Evolutionary conservation across 2,797 vertebrate genomes (phyloP), one percentile per base, ranked within the genome.

Genomic region (Yasuhikotakia modesta): DNA sequence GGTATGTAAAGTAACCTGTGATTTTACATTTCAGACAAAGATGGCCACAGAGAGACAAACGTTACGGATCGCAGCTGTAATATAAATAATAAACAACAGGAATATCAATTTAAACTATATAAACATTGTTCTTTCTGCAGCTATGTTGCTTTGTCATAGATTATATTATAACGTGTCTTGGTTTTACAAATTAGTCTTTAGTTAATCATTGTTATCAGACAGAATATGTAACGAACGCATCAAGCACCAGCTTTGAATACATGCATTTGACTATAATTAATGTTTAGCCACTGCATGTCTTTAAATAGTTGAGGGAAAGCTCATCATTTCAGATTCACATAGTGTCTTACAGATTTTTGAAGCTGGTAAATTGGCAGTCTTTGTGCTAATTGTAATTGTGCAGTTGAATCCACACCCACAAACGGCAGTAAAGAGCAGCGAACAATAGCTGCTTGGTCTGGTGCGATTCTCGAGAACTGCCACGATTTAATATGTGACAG

Each of bases 251-350:
- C 67, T 76, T 46, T 67, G 17, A 50, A 58, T 67, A 22, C 63
- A 76, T 67, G 67, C 52, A 79, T 24, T 80, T 83, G 85, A 85
- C 84, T 80, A 82, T 88, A 88, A 90, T 89, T 86, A 81, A 84
- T 84, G 85, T 85, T 87, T 81, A 72, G 66, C 63, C 0, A 46
- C 69, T 27, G 69, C 69, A 83, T 87, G 84, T 89, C 88, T 61
- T 76, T 53, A 58, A 67, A 52, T 53, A 52, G 16, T 21, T 48
- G n/a, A 52, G 53, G 32, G 30, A 76, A 70, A 39, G 45, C 65
- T 76, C 21, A 52, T 60, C 27, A 69, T 70, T 70, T 70, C 45
- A 76, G 64, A 60, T 45, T 65, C 21, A 45, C 43, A 67, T 39
- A 43, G 61, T 46, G 30, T 70, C n/a, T 68, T 30, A 30, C 19